These are phyloP conservation scores for Hermodice carunculata DNA, from an alignment of 2,888 invertebrate genomes.

Conservation along the genomic window DNA sequence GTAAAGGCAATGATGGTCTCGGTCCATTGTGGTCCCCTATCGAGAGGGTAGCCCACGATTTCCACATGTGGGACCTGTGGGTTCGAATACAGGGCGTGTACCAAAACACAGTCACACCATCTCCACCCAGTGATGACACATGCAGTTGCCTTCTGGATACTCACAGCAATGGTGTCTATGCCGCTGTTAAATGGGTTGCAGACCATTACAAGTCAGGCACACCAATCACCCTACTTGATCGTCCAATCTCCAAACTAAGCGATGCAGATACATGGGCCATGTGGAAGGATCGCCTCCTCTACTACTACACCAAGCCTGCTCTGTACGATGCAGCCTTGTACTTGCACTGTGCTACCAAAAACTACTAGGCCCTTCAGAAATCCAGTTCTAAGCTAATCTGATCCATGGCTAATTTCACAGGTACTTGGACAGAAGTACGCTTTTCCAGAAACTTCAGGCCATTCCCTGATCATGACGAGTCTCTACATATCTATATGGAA, in stretches of 20 bases:
- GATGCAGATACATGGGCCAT: slow-evolving; percentile 50
- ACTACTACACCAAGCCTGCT: slow-evolving; percentile 53
- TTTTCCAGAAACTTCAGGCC: too few relatives aligned
- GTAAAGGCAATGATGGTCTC: slow-evolving; percentile 51
- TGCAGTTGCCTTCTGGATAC: slow-evolving; percentile 49
- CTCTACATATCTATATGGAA: too few relatives aligned
- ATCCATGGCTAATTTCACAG: too few relatives aligned
- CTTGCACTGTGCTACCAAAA: slow-evolving; percentile 47
- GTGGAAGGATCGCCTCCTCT: slow-evolving; percentile 53
- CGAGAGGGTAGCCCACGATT: slow-evolving; percentile 53
- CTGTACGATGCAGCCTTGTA: slow-evolving; percentile 52
- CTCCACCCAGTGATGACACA: slow-evolving; percentile 38
- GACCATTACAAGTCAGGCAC: slow-evolving; percentile 56
- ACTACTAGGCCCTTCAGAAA: too few relatives aligned
- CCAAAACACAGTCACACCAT: slow-evolving; percentile 1
- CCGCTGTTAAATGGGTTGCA: slow-evolving; percentile 51
- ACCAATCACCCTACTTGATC: slow-evolving; percentile 56
- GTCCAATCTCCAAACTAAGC: slow-evolving; percentile 54
- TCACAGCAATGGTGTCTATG: slow-evolving; percentile 48
- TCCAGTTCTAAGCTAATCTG: too few relatives aligned
- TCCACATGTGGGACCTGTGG: slow-evolving; percentile 57
- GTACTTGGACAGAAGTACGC: too few relatives aligned
- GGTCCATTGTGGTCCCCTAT: slow-evolving; percentile 56
- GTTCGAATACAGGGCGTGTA: slow-evolving; percentile 26
- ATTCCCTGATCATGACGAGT: too few relatives aligned